Base-by-base conservation (phyloP, 2,888 invertebrate genomes). In the Branchellion lobata region DNA sequence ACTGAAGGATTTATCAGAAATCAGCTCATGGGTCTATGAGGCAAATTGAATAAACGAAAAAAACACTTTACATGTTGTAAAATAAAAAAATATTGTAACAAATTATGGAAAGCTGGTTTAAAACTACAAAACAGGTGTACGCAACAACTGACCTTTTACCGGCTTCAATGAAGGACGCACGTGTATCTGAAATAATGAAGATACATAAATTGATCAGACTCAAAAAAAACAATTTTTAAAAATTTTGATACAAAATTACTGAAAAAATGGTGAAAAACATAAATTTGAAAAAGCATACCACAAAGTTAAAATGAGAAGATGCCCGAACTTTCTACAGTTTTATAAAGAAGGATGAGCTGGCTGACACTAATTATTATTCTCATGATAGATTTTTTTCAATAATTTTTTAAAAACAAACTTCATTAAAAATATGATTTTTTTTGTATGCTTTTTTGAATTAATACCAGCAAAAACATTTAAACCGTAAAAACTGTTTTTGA, bases 161-260 rank as follows among this genome's bases (percentile, higher is more conserved):
- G 69, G 69, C 69, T 33, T 69, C 2, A 69, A 5, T 69, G 69
- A 69, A 69, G 69, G 69, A 69, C 69, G 69, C 69, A 69, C 69
- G 69, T 69, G 69, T 27, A 24, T 57, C 61, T 57, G 24, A 57
- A 57, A 57, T 18, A 8, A 57, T 57, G 61, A 57, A 57, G 5
- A 24, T 57, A 57, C 5, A 57, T 57, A 14, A 57, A 14, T 57
- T n/a, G n/a, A n/a, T n/a, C n/a, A n/a, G n/a, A n/a, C n/a, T n/a
- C n/a, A n/a, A n/a, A n/a, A n/a, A n/a, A n/a, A n/a, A n/a, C n/a
- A n/a, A n/a, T n/a, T n/a, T n/a, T n/a, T n/a, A n/a, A n/a, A n/a
- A n/a, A n/a, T n/a, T n/a, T n/a, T n/a, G n/a, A n/a, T n/a, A n/a
- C n/a, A n/a, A n/a, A n/a, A n/a, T n/a, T n/a, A n/a, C n/a, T n/a